Conservation (phyloP, 2,797 vertebrate genomes). For the Spondyliosoma cantharus region DNA sequence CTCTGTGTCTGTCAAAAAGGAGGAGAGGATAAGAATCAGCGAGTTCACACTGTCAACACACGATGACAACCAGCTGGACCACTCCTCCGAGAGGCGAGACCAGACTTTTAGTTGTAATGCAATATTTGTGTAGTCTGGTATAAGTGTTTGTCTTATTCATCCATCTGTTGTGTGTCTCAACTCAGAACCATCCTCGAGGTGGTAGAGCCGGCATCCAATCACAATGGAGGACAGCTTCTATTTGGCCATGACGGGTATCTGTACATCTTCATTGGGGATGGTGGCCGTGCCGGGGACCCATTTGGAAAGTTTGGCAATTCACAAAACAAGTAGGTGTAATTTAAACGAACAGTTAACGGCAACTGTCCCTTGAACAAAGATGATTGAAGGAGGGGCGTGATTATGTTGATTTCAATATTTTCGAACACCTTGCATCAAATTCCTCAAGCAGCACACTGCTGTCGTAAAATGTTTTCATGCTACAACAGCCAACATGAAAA, state of each 20-base stretch:
- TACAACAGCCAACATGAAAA: neutral
- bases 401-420: neutral
- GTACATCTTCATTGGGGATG: constrained; percentile 89
- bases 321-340: constrained; percentile 86
- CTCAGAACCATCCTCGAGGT: constrained; percentile 86
- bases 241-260: constrained; percentile 87
- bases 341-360: neutral
- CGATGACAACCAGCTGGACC: constrained; percentile 87
- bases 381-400: neutral
- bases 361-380: neutral
- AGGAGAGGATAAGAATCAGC: constrained; percentile 87
- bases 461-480: constrained; percentile 7
- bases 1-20: constrained; percentile 83
- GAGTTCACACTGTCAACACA: constrained; percentile 83
- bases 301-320: constrained; percentile 90
- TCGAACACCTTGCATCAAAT: neutral
- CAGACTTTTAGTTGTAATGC: neutral
- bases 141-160: neutral
- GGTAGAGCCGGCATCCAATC: constrained; percentile 87
- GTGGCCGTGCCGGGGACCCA: constrained; percentile 87
- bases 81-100: constrained; percentile 86
- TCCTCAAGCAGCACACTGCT: neutral
- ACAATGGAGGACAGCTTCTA: constrained; percentile 89
- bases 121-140: neutral
- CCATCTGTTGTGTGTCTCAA: neutral